Evolutionary conservation across 1,140 invertebrate genomes (phyloP), one percentile per base, ranked within the genome.

Genomic region (Vanessa atalanta): DNA sequence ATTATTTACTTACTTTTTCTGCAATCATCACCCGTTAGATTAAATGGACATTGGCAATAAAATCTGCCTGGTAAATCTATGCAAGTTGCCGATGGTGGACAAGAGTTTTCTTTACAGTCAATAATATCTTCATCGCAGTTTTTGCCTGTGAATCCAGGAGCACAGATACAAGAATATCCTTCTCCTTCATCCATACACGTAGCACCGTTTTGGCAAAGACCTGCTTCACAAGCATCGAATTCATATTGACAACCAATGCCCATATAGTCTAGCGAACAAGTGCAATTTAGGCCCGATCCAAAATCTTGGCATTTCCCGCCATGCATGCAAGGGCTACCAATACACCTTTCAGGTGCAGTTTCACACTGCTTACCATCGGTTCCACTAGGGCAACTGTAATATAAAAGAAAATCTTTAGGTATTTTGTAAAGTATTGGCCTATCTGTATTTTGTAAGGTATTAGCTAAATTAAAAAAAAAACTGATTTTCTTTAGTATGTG

Each of bases 251-350:
- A 99, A 12, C 98, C 98, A 77, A 98, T 95, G 71, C 97, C 98
- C 2, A 96, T 95, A 82, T 95, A 98, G 84, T 98, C 97, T 66
- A 94, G 92, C 0, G 97, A 96, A 84, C 98, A 99, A 23, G 97
- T 96, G 83, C 98, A 99, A 85, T 99, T 99, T 0, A 99, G 93
- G 3, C 98, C 98, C 1, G 97, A 98, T 15, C 98, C 98, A 84
- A 97, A 99, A 88, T 99, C 98, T 93, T 97, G 97, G 83, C 98
- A 99, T 85, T 96, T 96, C 65, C 98, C 98, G 60, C 97, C 97
- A 81, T 99, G 97, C 97, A 98, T 98, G 86, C 98, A 99, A 9
- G 98, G 98, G 84, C 97, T 97, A 3, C 98, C 98, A 76, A 99
- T 98, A 84, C 98, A 99, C 66, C 98, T 94, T 91, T 99, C 97